Evolutionary conservation across 2,113 vertebrate genomes (phyloP).

Genomic region (Steatornis caripensis): DNA sequence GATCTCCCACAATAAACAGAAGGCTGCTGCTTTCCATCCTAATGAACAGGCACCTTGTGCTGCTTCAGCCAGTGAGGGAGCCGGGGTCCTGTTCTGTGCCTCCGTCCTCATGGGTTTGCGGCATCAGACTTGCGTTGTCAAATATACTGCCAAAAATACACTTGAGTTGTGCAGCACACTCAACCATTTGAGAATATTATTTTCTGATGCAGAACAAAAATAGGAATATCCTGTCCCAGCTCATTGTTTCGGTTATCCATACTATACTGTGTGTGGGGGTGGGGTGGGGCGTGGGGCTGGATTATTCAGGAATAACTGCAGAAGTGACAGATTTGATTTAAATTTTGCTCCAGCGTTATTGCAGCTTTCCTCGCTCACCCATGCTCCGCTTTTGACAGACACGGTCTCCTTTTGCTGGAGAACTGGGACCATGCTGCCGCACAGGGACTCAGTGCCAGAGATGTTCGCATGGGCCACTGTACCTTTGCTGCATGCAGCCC

Average conservation of each 20-base stretch:
- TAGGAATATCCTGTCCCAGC: neutral
- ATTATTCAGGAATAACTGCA: neutral
- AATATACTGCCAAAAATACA: neutral
- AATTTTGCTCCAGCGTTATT: neutral
- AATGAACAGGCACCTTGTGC: rapidly evolving
- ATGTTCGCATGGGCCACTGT: rapidly evolving
- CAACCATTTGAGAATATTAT: neutral
- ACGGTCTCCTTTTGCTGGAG: neutral
- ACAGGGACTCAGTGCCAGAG: rapidly evolving
- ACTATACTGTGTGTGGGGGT: too few relatives aligned
- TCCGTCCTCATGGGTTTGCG: rapidly evolving
- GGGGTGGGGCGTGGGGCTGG: too few relatives aligned
- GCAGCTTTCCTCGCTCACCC: neutral
- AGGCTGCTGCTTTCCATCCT: neutral
- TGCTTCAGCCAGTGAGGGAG: neutral
- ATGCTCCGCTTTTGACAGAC: neutral
- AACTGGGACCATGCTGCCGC: neutral
- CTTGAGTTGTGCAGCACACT: too few relatives aligned
- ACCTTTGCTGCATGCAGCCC: too few relatives aligned
- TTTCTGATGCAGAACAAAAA: neutral
- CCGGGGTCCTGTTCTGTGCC: neutral
- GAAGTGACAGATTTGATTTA: neutral
- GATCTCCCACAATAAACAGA: neutral
- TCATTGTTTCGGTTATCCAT: neutral
- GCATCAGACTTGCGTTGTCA: neutral